phyloP scores from a whole-genome alignment of 1,140 invertebrate genomes.

The Pemphigus obesinymphae region DNA sequence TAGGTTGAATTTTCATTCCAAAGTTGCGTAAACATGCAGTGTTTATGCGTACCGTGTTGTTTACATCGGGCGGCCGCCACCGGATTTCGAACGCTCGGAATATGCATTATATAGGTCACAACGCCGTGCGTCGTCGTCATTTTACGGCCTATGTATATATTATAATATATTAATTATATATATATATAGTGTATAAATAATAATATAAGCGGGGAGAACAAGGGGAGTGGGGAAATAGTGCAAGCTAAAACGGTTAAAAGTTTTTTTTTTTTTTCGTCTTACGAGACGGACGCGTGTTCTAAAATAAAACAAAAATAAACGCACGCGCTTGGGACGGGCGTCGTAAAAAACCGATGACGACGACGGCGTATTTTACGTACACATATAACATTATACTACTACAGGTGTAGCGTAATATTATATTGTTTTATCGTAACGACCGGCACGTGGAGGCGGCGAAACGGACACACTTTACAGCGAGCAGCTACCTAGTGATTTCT shows the following conservation, averaged over 20 bases:
- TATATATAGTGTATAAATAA: too few relatives aligned
- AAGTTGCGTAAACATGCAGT: neutral
- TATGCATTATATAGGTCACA: constrained; percentile 31
- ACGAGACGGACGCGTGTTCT: too few relatives aligned
- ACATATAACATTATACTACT: neutral
- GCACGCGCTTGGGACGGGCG: too few relatives aligned
- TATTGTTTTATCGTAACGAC: neutral
- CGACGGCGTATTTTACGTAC: neutral
- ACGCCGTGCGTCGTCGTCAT: neutral
- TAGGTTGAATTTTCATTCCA: neutral
- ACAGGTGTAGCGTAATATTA: neutral
- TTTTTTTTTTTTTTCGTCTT: neutral
- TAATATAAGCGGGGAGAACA: too few relatives aligned
- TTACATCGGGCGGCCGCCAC: neutral
- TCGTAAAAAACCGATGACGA: too few relatives aligned
- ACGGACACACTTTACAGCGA: too few relatives aligned
- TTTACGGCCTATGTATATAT: neutral
- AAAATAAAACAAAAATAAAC: too few relatives aligned
- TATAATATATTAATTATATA: too few relatives aligned
- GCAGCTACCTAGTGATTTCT: too few relatives aligned
- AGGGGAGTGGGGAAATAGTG: neutral
- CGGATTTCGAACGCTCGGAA: neutral
- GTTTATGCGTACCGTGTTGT: neutral
- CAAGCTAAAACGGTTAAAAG: neutral
- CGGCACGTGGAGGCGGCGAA: neutral